These are phyloP conservation scores for Scaeva pyrastri DNA, from an alignment of 2,888 invertebrate genomes.

Conservation along the genomic window DNA sequence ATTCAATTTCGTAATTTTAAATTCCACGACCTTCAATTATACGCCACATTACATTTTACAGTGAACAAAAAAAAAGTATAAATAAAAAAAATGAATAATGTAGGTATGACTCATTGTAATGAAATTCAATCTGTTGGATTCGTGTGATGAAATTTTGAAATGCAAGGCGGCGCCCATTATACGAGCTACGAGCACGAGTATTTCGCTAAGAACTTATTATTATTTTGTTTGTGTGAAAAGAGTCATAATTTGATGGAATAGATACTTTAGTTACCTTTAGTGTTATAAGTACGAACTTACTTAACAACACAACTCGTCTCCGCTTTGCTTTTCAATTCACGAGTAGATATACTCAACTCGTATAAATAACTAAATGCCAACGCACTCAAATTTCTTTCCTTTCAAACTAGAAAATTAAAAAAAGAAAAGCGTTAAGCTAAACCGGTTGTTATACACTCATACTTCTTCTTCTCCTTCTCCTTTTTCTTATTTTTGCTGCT, in stretches of 20 bases:
- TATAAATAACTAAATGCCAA: constrained; percentile 36
- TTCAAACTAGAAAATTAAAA: constrained; percentile 45
- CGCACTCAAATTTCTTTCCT: constrained; percentile 50
- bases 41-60: constrained; percentile 9
- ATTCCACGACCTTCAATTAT: constrained; percentile 23
- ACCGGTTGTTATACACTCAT: constrained; percentile 29
- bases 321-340: too few relatives aligned
- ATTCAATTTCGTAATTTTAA: constrained; percentile 28
- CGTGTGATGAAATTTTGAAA: constrained; percentile 15
- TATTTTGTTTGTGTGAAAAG: constrained; percentile 12
- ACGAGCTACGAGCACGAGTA: too few relatives aligned
- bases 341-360: constrained; percentile 31
- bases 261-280: neutral
- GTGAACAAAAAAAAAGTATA: neutral
- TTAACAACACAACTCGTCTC: constrained; percentile 14
- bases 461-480: neutral
- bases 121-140: constrained; percentile 13
- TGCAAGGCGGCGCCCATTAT: neutral
- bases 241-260: neutral
- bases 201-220: constrained; percentile 4
- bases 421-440: constrained; percentile 55
- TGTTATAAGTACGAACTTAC: constrained; percentile 6
- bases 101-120: constrained; percentile 33
- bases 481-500: too few relatives aligned
- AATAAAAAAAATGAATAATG: neutral